Conservation (phyloP, 1,140 invertebrate species). For the Bombus balteatus region DNA sequence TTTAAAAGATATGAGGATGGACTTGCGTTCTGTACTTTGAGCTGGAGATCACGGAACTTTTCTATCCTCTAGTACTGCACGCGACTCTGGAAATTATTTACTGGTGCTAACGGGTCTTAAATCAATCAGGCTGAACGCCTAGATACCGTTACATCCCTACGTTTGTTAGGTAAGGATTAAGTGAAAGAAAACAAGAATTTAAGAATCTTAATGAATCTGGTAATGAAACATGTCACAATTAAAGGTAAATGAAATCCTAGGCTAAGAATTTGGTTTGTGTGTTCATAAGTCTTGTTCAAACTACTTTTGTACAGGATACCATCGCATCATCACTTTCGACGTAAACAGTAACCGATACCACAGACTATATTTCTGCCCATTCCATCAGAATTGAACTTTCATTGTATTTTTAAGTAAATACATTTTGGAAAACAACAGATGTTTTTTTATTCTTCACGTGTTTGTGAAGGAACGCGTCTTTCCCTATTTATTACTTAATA, state of each 20-base stretch:
- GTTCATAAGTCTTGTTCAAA: slow-evolving; percentile 74
- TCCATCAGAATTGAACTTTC: slow-evolving; percentile 76
- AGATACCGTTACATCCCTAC: slow-evolving; percentile 68
- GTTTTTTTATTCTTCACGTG: slow-evolving; percentile 69
- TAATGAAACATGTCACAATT: slow-evolving; percentile 58
- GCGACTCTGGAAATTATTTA: slow-evolving; percentile 58
- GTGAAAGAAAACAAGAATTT: slow-evolving; percentile 38
- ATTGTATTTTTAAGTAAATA: slow-evolving; percentile 79
- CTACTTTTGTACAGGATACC: slow-evolving; percentile 75
- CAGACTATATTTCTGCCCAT: slow-evolving; percentile 74
- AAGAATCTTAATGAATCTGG: slow-evolving; percentile 52
- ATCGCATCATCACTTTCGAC: slow-evolving; percentile 69
- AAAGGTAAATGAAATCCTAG: slow-evolving; percentile 65
- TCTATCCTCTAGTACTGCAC: slow-evolving; percentile 54
- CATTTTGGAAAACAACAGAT: slow-evolving; percentile 73
- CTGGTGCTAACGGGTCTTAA: slow-evolving; percentile 71
- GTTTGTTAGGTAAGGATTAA: slow-evolving; percentile 66
- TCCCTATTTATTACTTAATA: slow-evolving; percentile 48
- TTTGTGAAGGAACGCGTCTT: slow-evolving; percentile 57
- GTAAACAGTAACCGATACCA: slow-evolving; percentile 64
- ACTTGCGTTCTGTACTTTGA: slow-evolving; percentile 63
- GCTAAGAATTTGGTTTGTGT: slow-evolving; percentile 75
- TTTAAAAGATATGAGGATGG: slow-evolving; percentile 20
- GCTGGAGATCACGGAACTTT: slow-evolving; percentile 41
- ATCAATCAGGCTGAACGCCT: slow-evolving; percentile 63